Percentiles rank a stretch among this genome's conserved stretches.
Conservation (phyloP, 2,113 vertebrate species). For the Podarcis raffonei region DNA sequence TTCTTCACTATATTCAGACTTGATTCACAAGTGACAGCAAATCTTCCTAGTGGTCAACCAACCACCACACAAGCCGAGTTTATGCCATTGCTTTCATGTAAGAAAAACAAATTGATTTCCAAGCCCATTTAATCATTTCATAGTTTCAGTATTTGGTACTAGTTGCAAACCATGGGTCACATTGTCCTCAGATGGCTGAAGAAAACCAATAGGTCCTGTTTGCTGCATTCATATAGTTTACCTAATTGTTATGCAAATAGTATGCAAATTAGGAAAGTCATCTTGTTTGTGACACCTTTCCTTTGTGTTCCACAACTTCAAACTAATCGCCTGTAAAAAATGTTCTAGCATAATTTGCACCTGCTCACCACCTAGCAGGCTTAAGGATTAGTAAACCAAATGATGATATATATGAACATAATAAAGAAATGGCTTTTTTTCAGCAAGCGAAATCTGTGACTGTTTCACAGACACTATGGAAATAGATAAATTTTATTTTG, state of each 20-base stretch:
- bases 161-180: not conserved
- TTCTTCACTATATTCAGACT: not conserved
- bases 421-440: constrained; percentile 35
- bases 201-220: not conserved
- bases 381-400: constrained; percentile 22
- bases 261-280: not conserved
- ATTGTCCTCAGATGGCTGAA: not conserved
- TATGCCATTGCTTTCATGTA: not conserved
- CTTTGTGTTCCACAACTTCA: not conserved
- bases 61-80: not conserved
- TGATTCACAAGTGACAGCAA: not conserved
- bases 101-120: not conserved
- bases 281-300: not conserved
- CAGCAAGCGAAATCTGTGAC: constrained; percentile 17
- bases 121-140: not conserved
- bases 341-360: not conserved
- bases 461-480: constrained; percentile 43
- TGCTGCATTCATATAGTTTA: not conserved
- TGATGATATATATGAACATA: not conserved
- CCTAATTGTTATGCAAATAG: not conserved
- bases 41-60: not conserved
- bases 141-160: not conserved
- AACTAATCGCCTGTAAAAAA: not conserved
- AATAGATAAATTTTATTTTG: constrained; percentile 48
- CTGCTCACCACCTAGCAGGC: constrained; percentile 10